A percentile compares a stretch with the other conserved stretches of the same genome.
Conservation (phyloP, 2,113 vertebrate genomes). For the Lipophrys pholis region DNA sequence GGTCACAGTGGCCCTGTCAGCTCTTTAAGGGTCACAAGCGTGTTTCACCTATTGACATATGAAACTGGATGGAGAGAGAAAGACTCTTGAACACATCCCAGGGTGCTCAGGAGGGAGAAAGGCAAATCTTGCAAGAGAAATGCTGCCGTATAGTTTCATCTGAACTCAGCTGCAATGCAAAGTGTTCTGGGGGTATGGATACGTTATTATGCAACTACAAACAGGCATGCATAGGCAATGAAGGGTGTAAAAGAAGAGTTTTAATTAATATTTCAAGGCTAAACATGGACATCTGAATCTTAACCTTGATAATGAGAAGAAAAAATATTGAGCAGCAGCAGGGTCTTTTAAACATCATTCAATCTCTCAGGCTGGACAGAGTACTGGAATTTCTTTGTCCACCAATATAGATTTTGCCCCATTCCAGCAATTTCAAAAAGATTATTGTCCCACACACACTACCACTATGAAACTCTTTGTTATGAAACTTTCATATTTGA, state of each 20-base stretch:
- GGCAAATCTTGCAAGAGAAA: neutral
- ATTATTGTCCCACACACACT: too few relatives aligned
- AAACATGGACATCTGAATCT: constrained; percentile 9
- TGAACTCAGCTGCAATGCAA: neutral
- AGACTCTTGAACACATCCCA: constrained; percentile 1
- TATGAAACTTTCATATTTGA: too few relatives aligned
- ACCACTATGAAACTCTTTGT: too few relatives aligned
- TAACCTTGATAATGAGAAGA: neutral
- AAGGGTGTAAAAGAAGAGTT: constrained; percentile 3
- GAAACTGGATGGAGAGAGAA: constrained; percentile 1
- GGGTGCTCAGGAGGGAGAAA: constrained; percentile 12
- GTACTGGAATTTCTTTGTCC: too few relatives aligned
- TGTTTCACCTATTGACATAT: constrained; percentile 40
- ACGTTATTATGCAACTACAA: constrained; percentile 20
- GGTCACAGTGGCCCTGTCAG: constrained; percentile 37
- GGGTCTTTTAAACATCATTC: too few relatives aligned
- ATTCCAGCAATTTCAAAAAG: too few relatives aligned
- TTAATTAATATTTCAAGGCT: constrained; percentile 1
- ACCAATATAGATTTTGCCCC: too few relatives aligned
- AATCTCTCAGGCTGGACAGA: too few relatives aligned
- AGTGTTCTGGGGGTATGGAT: constrained; percentile 21
- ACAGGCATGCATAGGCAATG: constrained; percentile 2
- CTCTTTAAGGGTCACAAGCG: constrained; percentile 32
- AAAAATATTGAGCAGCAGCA: too few relatives aligned
- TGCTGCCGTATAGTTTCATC: constrained; percentile 17